Evolutionary conservation across 2,888 invertebrate genomes (phyloP), one percentile per base, ranked within the genome.

Genomic region (Adineta ricciae): DNA sequence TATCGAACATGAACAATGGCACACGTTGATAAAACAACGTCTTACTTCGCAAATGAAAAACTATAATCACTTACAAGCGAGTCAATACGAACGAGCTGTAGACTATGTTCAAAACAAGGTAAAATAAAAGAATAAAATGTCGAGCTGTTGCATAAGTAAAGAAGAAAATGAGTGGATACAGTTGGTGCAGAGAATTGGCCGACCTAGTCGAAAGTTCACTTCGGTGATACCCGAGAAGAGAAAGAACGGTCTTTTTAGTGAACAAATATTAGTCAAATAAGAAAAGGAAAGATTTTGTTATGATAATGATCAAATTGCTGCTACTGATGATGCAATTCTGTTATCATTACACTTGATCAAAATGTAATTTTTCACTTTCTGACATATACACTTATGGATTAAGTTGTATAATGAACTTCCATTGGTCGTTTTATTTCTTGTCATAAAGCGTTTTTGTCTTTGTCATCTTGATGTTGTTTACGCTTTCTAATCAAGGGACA

Each of bases 41-140:
- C 41, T 78, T 41, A 14, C n/a, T 41, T 78, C 41, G n/a, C 24
- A 78, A 38, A 78, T 8, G 78, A 78, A 78, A 78, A 78, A 78
- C 9, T 78, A 78, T 16, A 78, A 78, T 41, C 14, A 78, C 14
- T 16, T n/a, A 21, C 9, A 38, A n/a, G n/a, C 78, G 41, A n/a
- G 41, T 41, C 78, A 38, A 78, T 78, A 78, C 41, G 78, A 78
- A 41, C 24, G n/a, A 41, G 41, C 78, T 41, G 14, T 78, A n/a
- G 78, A 78, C n/a, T 78, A 38, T n/a, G n/a, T 78, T n/a, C 78
- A 78, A 78, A 78, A n/a, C 38, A 38, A 78, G 78, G 78, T 78
- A 78, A 78, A 41, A 64, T 19, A 36, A 32, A 64, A 64, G 27
- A 19, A 64, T 32, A 32, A 32, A 32, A 64, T 32, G 4, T n/a